A percentile compares a stretch with the other conserved stretches of the same genome.
Evolutionary conservation across 1,140 invertebrate species (phyloP).

Genomic region (Leguminivora glycinivorella): DNA sequence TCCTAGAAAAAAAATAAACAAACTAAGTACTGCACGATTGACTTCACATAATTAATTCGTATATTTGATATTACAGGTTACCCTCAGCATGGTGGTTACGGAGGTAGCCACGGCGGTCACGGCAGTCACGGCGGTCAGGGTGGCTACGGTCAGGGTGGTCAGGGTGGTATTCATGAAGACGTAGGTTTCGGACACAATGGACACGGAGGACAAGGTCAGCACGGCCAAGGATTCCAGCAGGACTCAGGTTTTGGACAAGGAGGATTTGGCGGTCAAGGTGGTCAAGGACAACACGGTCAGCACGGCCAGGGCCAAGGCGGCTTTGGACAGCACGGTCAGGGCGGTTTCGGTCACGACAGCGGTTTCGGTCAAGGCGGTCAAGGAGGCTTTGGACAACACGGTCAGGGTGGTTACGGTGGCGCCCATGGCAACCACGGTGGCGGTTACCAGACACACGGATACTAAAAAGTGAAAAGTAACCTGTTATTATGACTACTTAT

Average conservation of each 20-base stretch:
- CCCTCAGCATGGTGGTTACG: constrained; percentile 11
- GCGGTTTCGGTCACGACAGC: background rate
- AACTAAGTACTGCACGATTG: too few relatives aligned
- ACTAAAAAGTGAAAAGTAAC: constrained; percentile 15
- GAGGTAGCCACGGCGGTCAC: background rate
- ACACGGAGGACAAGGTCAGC: constrained; percentile 19
- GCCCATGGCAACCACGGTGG: constrained; percentile 31
- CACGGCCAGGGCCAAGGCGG: constrained; percentile 31
- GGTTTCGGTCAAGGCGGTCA: constrained; percentile 12
- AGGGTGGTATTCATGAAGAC: background rate
- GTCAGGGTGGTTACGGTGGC: constrained; percentile 4
- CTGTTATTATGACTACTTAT: background rate
- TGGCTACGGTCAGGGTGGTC: constrained; percentile 24
- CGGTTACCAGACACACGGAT: constrained; percentile 46
- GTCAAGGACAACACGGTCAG: constrained; percentile 31
- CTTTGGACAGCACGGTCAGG: constrained; percentile 13
- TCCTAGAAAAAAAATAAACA: too few relatives aligned
- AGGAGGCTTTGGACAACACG: background rate
- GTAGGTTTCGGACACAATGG: background rate
- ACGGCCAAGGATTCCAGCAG: constrained; percentile 29
- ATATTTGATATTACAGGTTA: constrained; percentile 20
- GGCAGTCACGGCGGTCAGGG: constrained; percentile 6
- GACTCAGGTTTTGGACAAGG: constrained; percentile 28
- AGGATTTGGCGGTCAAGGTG: constrained; percentile 28
- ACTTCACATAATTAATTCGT: too few relatives aligned